Evolutionary conservation across 2,113 vertebrate genomes (phyloP).

Genomic region (Hippocampus comes): DNA sequence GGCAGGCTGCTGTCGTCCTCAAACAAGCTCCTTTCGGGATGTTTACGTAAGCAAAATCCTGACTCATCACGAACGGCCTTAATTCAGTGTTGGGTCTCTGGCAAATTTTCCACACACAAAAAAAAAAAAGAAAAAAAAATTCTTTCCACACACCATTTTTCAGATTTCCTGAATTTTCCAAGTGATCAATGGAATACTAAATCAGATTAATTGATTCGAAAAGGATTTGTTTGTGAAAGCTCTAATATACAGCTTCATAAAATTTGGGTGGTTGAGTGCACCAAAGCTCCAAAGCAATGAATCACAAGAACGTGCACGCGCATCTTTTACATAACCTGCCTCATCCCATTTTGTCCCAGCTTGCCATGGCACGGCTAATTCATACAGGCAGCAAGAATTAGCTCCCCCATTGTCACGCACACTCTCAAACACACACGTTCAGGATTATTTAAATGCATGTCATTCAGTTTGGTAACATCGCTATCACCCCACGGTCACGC

Average conservation of each 20-base stretch:
- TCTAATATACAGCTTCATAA: too few species aligned
- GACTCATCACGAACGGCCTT: background rate
- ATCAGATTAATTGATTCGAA: too few species aligned
- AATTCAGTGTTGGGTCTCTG: too few species aligned
- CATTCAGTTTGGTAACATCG: background rate
- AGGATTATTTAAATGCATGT: background rate
- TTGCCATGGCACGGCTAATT: conserved; percentile 2
- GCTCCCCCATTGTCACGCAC: background rate
- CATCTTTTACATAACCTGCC: background rate
- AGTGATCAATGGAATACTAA: too few species aligned
- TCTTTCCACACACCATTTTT: too few species aligned
- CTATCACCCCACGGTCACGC: background rate
- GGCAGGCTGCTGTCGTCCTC: background rate
- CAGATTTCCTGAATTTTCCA: too few species aligned
- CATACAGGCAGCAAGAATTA: background rate
- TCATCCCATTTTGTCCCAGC: background rate
- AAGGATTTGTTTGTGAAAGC: too few species aligned
- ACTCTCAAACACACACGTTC: background rate
- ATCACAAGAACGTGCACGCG: background rate
- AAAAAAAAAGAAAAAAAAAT: too few species aligned
- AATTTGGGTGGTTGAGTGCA: background rate
- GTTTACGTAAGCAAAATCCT: background rate
- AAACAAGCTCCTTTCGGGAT: background rate
- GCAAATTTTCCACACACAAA: too few species aligned
- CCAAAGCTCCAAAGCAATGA: background rate